Evolutionary conservation across 1,140 invertebrate species (phyloP).

Genomic region (Sycophila sp.): DNA sequence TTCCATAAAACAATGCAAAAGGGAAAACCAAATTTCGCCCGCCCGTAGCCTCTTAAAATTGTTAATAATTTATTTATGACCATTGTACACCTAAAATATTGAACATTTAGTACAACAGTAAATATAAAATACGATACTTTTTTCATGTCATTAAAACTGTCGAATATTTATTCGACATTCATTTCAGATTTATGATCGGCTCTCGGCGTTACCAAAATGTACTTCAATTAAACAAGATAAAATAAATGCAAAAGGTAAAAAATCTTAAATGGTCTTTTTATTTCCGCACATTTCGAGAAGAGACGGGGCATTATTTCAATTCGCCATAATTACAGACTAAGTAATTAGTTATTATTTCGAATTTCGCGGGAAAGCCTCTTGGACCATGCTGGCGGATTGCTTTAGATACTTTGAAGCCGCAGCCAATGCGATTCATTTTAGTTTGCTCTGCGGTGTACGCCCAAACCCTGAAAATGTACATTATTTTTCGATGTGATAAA

Average conservation of each 20-base stretch:
- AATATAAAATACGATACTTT: too few species aligned
- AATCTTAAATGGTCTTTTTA: background rate
- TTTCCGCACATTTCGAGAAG: background rate
- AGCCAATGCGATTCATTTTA: background rate
- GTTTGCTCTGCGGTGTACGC: background rate
- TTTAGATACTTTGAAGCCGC: background rate
- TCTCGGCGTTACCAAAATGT: too few species aligned
- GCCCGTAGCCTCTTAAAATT: too few species aligned
- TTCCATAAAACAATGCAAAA: too few species aligned
- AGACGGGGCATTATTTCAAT: too few species aligned
- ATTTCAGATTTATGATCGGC: too few species aligned
- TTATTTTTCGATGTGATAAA: background rate
- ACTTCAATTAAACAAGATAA: background rate
- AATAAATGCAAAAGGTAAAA: background rate
- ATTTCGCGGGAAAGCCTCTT: background rate
- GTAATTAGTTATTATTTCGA: background rate
- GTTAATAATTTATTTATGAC: too few species aligned
- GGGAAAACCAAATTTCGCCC: too few species aligned
- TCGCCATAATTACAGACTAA: background rate
- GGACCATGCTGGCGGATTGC: background rate
- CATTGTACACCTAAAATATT: too few species aligned
- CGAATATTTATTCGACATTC: too few species aligned
- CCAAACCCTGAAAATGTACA: background rate
- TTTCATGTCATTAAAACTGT: too few species aligned
- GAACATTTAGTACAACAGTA: too few species aligned